Conservation (phyloP, 2,113 vertebrate species). For the Alouatta palliata region DNA sequence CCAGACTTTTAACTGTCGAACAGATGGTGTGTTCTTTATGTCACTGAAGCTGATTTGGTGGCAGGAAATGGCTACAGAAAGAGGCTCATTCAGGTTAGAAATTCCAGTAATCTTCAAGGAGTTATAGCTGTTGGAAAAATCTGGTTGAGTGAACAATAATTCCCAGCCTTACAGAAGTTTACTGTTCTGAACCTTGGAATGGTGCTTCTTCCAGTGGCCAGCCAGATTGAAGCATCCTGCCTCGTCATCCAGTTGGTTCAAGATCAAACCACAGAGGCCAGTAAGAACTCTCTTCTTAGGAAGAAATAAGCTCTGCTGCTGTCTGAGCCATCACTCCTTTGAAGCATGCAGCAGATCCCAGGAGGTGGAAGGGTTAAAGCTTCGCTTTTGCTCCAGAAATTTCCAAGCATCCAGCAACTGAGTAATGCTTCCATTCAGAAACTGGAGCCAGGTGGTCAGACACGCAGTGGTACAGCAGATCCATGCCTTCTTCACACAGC, state of each 20-base stretch:
- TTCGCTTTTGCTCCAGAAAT: constrained; percentile 87
- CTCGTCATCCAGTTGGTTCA: constrained; percentile 91
- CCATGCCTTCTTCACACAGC: constrained; percentile 10
- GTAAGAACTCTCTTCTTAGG: constrained; percentile 86
- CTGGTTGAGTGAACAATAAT: constrained; percentile 91
- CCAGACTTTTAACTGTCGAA: constrained; percentile 93
- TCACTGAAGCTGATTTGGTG: constrained; percentile 93
- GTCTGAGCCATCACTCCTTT: constrained; percentile 84
- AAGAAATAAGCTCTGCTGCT: constrained; percentile 65
- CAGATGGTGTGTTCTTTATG: constrained; percentile 89
- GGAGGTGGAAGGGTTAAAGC: constrained; percentile 92
- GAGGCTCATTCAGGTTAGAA: constrained; percentile 92
- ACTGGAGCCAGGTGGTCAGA: constrained; percentile 88
- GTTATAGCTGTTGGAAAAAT: constrained; percentile 93
- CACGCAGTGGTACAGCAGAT: constrained; percentile 85
- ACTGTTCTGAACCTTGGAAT: constrained; percentile 93
- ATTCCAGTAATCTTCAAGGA: constrained; percentile 85
- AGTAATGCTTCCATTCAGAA: constrained; percentile 82
- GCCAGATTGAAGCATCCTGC: constrained; percentile 89
- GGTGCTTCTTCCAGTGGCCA: constrained; percentile 89
- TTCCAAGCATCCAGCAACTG: constrained; percentile 88
- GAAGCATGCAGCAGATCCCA: constrained; percentile 87
- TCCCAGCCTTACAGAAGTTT: constrained; percentile 89
- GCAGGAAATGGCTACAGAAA: constrained; percentile 90
- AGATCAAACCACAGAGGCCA: constrained; percentile 84